Evolutionary conservation across 2,113 vertebrate species (phyloP).

Genomic region (Butorides virescens): DNA sequence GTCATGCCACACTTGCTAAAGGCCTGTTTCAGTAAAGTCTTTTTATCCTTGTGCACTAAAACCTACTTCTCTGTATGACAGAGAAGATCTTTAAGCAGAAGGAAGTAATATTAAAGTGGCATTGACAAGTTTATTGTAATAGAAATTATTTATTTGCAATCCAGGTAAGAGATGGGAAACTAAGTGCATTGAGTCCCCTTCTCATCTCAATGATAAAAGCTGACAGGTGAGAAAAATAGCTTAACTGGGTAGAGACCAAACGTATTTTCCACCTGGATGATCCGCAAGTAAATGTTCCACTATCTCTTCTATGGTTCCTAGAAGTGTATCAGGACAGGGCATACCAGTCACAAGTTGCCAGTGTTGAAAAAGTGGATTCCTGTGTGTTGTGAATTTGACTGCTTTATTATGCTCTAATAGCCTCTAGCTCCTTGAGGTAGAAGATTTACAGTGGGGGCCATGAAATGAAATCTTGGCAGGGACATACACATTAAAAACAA

Average conservation of each 20-base stretch:
- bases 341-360: background rate
- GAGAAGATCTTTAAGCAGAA: background rate
- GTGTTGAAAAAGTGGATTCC: background rate
- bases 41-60: background rate
- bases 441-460: background rate
- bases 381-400: background rate
- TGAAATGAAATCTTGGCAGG: background rate
- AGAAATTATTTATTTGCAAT: background rate
- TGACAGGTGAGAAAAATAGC: background rate
- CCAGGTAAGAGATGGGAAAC: background rate
- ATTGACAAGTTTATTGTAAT: background rate
- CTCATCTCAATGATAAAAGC: background rate
- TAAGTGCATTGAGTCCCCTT: background rate
- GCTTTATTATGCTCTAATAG: background rate
- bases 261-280: background rate
- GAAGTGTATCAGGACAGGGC: fast-evolving
- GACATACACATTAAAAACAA: fast-evolving
- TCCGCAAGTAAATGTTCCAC: background rate
- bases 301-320: background rate
- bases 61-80: background rate
- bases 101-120: background rate
- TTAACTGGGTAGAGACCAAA: background rate
- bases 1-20: background rate
- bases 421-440: background rate
- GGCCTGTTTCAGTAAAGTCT: background rate